A percentile compares a stretch with the other conserved stretches of the same genome.
These are phyloP conservation scores for Mus caroli DNA, from an alignment of 2,797 vertebrate species.

Conservation along the genomic window DNA sequence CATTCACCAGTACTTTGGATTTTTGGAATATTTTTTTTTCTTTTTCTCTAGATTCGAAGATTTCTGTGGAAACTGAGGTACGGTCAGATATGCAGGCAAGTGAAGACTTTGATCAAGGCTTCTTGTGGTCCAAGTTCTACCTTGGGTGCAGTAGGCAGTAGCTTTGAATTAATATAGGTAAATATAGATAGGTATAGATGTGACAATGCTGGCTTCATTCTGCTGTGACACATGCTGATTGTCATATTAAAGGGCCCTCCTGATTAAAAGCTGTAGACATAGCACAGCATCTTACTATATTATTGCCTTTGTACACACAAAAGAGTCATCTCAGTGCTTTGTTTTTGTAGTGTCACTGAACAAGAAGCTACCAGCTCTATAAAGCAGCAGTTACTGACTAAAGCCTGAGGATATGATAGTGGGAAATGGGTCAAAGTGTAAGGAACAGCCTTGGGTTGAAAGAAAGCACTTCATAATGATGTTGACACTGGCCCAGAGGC, in stretches of 20 bases:
- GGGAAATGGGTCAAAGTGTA: background rate
- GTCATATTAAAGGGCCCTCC: background rate
- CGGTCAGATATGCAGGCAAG: background rate
- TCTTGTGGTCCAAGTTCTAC: background rate
- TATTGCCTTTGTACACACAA: background rate
- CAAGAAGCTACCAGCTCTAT: background rate
- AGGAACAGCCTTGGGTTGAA: background rate
- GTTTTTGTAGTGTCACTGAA: background rate
- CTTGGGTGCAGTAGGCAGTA: background rate
- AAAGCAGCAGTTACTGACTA: background rate
- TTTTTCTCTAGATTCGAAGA: background rate
- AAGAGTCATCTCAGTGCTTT: background rate
- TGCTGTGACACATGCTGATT: background rate
- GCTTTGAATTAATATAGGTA: background rate
- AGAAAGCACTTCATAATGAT: conserved; percentile 11
- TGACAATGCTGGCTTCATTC: background rate
- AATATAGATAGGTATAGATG: background rate
- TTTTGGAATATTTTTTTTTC: background rate
- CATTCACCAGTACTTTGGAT: background rate
- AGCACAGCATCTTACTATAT: background rate
- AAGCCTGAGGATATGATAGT: background rate
- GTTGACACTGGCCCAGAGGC: conserved; percentile 29
- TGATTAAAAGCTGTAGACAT: too few relatives aligned
- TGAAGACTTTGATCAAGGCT: background rate
- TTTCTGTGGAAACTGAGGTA: background rate